These are phyloP conservation scores for Holacanthus passer DNA, from an alignment of 2,113 vertebrate genomes.

Conservation along the genomic window DNA sequence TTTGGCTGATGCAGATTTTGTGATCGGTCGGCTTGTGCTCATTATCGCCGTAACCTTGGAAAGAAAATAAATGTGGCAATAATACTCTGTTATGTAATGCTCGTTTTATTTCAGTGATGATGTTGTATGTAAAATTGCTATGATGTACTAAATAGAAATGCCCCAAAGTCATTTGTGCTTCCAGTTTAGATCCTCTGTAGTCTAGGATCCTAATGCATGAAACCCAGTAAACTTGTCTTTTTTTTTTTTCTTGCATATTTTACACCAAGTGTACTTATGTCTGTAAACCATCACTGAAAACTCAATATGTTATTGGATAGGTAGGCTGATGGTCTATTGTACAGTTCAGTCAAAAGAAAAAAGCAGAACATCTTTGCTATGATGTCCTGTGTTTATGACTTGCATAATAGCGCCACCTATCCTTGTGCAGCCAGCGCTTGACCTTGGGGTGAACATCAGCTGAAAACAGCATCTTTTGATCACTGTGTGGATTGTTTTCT, in stretches of 20 bases:
- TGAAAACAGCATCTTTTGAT: constrained; percentile 62
- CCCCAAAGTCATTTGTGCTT: constrained; percentile 80
- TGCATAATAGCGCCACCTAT: constrained; percentile 35
- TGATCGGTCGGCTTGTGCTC: constrained; percentile 50
- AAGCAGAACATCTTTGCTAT: constrained; percentile 29
- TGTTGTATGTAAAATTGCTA: constrained; percentile 68
- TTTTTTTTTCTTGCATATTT: constrained; percentile 50
- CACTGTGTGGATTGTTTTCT: constrained; percentile 70
- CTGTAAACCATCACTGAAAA: constrained; percentile 71
- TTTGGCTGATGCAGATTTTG: constrained; percentile 41
- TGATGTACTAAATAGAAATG: constrained; percentile 70
- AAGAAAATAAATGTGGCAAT: constrained; percentile 77
- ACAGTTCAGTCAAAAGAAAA: constrained; percentile 1
- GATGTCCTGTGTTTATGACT: constrained; percentile 37
- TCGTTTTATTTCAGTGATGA: constrained; percentile 67
- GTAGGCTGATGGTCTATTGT: constrained; percentile 25
- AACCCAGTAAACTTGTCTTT: constrained; percentile 62
- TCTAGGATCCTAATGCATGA: constrained; percentile 80
- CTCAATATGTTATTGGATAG: constrained; percentile 39
- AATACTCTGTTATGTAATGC: constrained; percentile 73
- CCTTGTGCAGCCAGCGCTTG: constrained; percentile 48
- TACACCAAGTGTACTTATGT: constrained; percentile 84
- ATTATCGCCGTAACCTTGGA: constrained; percentile 34
- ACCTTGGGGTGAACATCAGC: constrained; percentile 43
- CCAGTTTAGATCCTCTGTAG: constrained; percentile 73